phyloP scores from a whole-genome alignment of 2,888 invertebrate genomes.

The Ferrisia virgata region DNA sequence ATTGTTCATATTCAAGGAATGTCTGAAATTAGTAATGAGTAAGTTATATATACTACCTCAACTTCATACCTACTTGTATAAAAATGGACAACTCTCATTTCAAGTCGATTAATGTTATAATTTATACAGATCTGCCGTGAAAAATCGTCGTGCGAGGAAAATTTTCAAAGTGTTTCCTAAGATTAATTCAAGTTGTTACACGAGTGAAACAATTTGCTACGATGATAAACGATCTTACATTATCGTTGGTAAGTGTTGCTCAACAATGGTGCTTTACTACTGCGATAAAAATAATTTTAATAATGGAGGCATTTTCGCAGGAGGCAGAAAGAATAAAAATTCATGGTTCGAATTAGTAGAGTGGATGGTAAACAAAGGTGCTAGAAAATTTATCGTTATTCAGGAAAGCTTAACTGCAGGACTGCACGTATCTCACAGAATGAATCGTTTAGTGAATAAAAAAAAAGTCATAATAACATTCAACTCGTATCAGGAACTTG shows the following conservation, averaged over 20 bases:
- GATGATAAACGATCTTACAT: conserved; percentile 6
- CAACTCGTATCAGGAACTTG: not conserved
- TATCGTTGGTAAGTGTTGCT: not conserved
- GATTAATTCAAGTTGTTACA: not conserved
- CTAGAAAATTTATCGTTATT: conserved; percentile 40
- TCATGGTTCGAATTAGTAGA: conserved; percentile 44
- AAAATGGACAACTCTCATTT: not conserved
- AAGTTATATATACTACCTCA: not conserved
- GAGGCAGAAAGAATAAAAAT: not conserved
- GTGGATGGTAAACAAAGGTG: conserved; percentile 46
- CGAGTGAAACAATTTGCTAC: not conserved
- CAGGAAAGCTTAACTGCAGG: not conserved
- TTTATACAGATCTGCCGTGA: not conserved
- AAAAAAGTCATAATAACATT: conserved; percentile 6
- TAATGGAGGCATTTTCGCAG: not conserved
- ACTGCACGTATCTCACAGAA: conserved; percentile 26
- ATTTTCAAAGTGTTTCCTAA: not conserved
- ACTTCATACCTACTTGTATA: not conserved
- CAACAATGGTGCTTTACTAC: not conserved
- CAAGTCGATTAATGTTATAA: not conserved
- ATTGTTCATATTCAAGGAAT: not conserved
- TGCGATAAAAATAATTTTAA: not conserved
- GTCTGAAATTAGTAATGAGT: not conserved
- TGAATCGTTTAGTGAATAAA: conserved; percentile 38
- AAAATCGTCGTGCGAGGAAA: not conserved